Base-by-base conservation (phyloP, 1,140 invertebrate species). In the Psilanteris sp. region DNA sequence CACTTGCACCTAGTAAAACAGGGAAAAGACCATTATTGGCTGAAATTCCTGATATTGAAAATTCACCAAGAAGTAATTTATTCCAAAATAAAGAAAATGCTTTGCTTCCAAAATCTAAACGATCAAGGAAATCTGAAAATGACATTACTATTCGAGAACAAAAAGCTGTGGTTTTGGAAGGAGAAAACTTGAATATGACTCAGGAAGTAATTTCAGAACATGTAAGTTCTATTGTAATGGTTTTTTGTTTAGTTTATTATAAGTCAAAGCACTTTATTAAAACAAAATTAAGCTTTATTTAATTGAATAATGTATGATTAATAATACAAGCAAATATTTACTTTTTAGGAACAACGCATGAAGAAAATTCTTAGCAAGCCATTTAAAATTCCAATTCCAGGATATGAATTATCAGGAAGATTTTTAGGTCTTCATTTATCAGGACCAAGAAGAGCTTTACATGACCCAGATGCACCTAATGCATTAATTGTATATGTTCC, bases 311-410 rank as follows among this genome's bases (percentile, higher is more conserved):
- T n/a, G n/a, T n/a, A n/a, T n/a, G n/a, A n/a, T n/a, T n/a, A n/a
- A n/a, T n/a, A n/a, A n/a, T n/a, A n/a, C n/a, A n/a, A n/a, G n/a
- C n/a, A n/a, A n/a, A n/a, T n/a, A n/a, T n/a, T 20, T 20, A 20
- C 2, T 72, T 81, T 87, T 26, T 85, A 96, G 92, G 94, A 96
- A 88, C 90, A 90, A 34, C 86, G 95, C 8, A 97, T 99, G 57
- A 91, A 91, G 59, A 93, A 93, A 78, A 92, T 97, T 67, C 82
- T 98, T 0, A 93, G 91, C n/a, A 94, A 94, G 81, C 96, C 97
- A 3, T 99, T 99, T 82, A 96, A 96, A 89, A 94, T 98, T 36
- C 98, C 98, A 3, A 95, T 99, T 64, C 92, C 94, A 8, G 97
- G 98, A 80, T 99, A 99, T 89, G 90, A 93, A 27, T 90, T 91